A percentile compares a stretch with the other conserved stretches of the same genome.
These are phyloP conservation scores for Callionymus lyra DNA, from an alignment of 2,113 vertebrate genomes.

Conservation along the genomic window DNA sequence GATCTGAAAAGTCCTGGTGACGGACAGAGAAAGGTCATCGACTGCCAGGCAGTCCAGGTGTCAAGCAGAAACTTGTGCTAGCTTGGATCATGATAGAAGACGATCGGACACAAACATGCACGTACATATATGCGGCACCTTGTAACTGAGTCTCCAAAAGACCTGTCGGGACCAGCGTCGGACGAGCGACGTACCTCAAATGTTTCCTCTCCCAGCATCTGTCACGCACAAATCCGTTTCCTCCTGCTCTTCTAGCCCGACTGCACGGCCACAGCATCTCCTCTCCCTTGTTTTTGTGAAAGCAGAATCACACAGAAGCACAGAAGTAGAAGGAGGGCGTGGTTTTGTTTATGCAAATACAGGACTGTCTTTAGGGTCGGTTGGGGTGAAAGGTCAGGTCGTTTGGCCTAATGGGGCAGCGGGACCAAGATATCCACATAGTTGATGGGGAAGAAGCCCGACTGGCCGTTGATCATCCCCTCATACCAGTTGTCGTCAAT, in stretches of 20 bases:
- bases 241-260: conserved; percentile 10
- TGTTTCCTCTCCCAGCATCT: background rate
- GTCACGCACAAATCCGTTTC: conserved; percentile 9
- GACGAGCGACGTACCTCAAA: conserved; percentile 7
- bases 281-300: conserved; percentile 23
- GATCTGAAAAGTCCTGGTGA: conserved; percentile 15
- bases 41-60: conserved; percentile 9
- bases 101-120: conserved; percentile 44
- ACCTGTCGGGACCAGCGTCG: conserved; percentile 11
- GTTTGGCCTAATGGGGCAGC: conserved; percentile 78
- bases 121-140: conserved; percentile 28
- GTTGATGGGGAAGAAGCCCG: conserved; percentile 95
- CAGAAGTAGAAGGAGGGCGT: conserved; percentile 36
- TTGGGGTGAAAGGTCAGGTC: conserved; percentile 12
- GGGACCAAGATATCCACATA: conserved; percentile 93
- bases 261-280: background rate
- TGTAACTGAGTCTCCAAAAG: conserved; percentile 12
- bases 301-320: conserved; percentile 56
- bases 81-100: conserved; percentile 27
- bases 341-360: conserved; percentile 36
- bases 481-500: conserved; percentile 98
- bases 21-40: background rate
- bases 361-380: conserved; percentile 30
- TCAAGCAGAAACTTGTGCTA: conserved; percentile 35
- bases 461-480: conserved; percentile 91